phyloP scores from a whole-genome alignment of 2,888 invertebrate species.

The Biston betularia region DNA sequence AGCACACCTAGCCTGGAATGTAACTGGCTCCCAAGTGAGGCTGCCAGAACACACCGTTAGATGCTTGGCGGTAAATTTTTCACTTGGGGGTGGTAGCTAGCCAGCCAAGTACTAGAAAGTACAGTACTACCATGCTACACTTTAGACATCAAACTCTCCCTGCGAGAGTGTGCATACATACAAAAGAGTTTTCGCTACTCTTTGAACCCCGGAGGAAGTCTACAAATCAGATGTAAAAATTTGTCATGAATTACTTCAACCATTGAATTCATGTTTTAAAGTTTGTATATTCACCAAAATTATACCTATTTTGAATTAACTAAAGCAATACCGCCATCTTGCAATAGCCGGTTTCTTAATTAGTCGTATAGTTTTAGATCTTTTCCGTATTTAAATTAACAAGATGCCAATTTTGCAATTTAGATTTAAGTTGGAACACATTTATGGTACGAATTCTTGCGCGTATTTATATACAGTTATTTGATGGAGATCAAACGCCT shows the following conservation, averaged over 20 bases:
- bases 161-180: too few species aligned
- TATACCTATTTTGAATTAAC: neutral
- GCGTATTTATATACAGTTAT: conserved; percentile 24
- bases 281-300: too few species aligned
- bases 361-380: conserved; percentile 20
- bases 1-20: too few species aligned
- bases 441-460: conserved; percentile 25
- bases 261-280: neutral
- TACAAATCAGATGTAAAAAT: neutral
- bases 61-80: too few species aligned
- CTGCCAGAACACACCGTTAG: too few species aligned
- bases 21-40: too few species aligned
- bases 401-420: conserved; percentile 22
- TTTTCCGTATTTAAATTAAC: conserved; percentile 27
- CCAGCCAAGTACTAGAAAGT: too few species aligned
- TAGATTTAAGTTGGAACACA: conserved; percentile 18
- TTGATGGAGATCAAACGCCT: conserved; percentile 20
- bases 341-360: conserved; percentile 20
- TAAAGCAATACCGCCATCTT: conserved; percentile 3
- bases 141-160: too few species aligned
- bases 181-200: neutral
- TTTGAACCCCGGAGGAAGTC: neutral
- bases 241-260: neutral
- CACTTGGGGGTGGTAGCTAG: too few species aligned
- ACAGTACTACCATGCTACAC: too few species aligned